Conservation (phyloP, 2,113 vertebrate genomes). For the Fulmarus glacialis region DNA sequence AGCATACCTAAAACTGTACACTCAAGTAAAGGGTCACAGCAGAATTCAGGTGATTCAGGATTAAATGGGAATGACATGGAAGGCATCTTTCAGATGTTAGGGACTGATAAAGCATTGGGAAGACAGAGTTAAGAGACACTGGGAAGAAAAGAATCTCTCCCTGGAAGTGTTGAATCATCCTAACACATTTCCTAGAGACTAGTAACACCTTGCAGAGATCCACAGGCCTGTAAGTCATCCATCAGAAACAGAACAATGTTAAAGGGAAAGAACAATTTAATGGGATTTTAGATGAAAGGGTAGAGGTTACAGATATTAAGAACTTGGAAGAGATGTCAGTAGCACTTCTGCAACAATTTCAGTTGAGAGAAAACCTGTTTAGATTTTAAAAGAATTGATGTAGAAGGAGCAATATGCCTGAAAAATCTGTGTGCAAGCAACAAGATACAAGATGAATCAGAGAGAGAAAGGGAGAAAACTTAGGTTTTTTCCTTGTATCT, state of each 20-base stretch:
- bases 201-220: neutral
- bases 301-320: neutral
- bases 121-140: neutral
- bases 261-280: neutral
- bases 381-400: neutral
- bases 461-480: neutral
- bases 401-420: neutral
- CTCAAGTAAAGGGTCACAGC: neutral
- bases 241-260: neutral
- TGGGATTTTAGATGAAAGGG: neutral
- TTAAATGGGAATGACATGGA: neutral
- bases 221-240: neutral
- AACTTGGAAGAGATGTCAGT: neutral
- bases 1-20: rapidly evolving
- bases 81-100: neutral
- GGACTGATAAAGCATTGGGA: neutral
- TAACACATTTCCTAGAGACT: neutral
- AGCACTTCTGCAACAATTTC: neutral
- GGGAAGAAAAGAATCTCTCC: neutral
- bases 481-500: rapidly evolving
- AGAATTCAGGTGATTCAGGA: neutral
- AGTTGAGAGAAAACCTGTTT: neutral
- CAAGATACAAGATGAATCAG: neutral
- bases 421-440: neutral
- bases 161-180: neutral